phyloP scores from a whole-genome alignment of 2,113 vertebrate species.

The Hippocampus abdominalis region DNA sequence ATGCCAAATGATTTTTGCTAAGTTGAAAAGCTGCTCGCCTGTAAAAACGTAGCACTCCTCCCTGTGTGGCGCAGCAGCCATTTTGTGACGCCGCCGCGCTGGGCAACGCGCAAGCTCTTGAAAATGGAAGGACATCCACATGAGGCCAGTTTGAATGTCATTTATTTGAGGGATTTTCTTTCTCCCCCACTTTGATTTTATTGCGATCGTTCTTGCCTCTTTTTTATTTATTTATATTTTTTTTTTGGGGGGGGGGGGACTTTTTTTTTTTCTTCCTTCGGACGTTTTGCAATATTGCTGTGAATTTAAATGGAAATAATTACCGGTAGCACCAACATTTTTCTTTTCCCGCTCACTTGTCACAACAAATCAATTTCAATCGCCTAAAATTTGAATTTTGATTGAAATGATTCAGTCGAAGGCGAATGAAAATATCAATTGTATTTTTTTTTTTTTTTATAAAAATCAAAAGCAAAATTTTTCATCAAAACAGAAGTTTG shows the following conservation, averaged over 20 bases:
- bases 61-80: not conserved
- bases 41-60: not conserved
- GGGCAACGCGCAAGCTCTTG: not conserved
- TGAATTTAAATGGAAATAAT: slow-evolving; percentile 13
- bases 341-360: not conserved
- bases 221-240: slow-evolving; percentile 5
- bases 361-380: not conserved
- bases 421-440: too few species aligned
- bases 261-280: too few species aligned
- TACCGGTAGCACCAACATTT: slow-evolving; percentile 5
- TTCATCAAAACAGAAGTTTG: not conserved
- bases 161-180: slow-evolving; percentile 6
- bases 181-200: slow-evolving; percentile 19
- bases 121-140: not conserved
- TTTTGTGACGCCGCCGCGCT: not conserved
- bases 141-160: not conserved
- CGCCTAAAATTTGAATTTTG: too few species aligned
- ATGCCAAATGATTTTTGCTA: not conserved
- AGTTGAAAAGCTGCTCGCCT: not conserved
- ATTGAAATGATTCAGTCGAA: not conserved
- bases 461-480: not conserved
- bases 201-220: slow-evolving; percentile 12
- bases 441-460: too few species aligned
- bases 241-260: not conserved
- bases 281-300: slow-evolving; percentile 8